These are phyloP conservation scores for Tethea ocularis DNA, from an alignment of 2,888 invertebrate genomes.

Conservation along the genomic window DNA sequence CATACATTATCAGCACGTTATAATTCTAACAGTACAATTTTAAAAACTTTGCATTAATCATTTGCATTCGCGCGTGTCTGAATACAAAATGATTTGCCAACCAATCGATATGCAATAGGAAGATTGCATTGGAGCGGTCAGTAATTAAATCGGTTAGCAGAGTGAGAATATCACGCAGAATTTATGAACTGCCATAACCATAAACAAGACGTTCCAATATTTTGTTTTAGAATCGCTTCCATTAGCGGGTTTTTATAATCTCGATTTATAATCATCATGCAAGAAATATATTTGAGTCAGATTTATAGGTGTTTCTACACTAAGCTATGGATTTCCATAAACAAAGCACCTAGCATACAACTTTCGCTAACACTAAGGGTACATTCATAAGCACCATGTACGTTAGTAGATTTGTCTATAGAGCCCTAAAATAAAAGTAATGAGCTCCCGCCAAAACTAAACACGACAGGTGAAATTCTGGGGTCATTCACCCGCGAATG, in stretches of 20 bases:
- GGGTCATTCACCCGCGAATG: background rate
- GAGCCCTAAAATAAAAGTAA: background rate
- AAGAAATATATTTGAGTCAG: too few relatives aligned
- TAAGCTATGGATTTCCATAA: background rate
- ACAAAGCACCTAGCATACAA: background rate
- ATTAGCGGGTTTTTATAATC: too few relatives aligned
- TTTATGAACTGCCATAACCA: background rate
- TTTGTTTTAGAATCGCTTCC: background rate
- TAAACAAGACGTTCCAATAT: background rate
- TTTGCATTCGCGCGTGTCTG: slow-evolving; percentile 6
- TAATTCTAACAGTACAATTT: background rate
- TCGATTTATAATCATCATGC: too few relatives aligned
- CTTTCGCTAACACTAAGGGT: background rate
- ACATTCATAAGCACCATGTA: background rate
- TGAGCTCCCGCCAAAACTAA: background rate
- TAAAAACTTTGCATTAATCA: background rate
- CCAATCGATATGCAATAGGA: background rate
- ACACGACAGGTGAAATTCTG: slow-evolving; percentile 4
- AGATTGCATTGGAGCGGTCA: background rate
- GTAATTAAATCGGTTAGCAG: background rate
- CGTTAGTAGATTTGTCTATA: background rate
- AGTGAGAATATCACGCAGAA: background rate
- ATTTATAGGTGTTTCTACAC: too few relatives aligned
- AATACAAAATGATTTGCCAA: background rate
- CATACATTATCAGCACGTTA: background rate